A percentile compares a stretch with the other conserved stretches of the same genome.
These are phyloP conservation scores for Paedocypris sp. DNA, from an alignment of 2,113 vertebrate species.

Conservation along the genomic window DNA sequence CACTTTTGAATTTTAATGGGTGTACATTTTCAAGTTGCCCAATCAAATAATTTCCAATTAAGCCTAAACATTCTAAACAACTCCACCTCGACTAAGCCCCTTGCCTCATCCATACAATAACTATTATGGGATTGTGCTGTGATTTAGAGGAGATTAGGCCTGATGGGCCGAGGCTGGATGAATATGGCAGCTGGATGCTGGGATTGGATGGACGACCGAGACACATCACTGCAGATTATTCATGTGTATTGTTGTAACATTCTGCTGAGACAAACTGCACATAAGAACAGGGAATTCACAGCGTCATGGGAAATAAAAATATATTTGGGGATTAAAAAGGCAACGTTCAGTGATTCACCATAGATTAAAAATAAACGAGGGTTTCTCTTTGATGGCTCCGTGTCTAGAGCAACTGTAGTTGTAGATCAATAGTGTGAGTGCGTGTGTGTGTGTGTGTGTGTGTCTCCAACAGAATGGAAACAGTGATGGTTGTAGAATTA, in stretches of 20 bases:
- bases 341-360: too few relatives aligned
- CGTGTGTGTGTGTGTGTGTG: not conserved
- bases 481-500: not conserved
- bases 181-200: slow-evolving; percentile 51
- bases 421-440: too few relatives aligned
- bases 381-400: too few relatives aligned
- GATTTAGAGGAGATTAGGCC: slow-evolving; percentile 56
- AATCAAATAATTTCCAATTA: too few relatives aligned
- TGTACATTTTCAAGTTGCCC: too few relatives aligned
- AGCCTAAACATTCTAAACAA: too few relatives aligned
- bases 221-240: slow-evolving; percentile 41
- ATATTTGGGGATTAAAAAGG: slow-evolving; percentile 6
- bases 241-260: not conserved
- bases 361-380: too few relatives aligned
- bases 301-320: not conserved
- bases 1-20: too few relatives aligned
- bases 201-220: slow-evolving; percentile 31
- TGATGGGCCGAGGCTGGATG: slow-evolving; percentile 38
- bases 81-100: slow-evolving; percentile 33
- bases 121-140: slow-evolving; percentile 49
- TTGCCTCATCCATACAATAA: slow-evolving; percentile 43
- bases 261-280: not conserved
- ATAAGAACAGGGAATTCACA: not conserved
- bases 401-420: too few relatives aligned
- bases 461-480: not conserved